Evolutionary conservation across 1,140 invertebrate species (phyloP).

Genomic region (Sitobion miscanthi): DNA sequence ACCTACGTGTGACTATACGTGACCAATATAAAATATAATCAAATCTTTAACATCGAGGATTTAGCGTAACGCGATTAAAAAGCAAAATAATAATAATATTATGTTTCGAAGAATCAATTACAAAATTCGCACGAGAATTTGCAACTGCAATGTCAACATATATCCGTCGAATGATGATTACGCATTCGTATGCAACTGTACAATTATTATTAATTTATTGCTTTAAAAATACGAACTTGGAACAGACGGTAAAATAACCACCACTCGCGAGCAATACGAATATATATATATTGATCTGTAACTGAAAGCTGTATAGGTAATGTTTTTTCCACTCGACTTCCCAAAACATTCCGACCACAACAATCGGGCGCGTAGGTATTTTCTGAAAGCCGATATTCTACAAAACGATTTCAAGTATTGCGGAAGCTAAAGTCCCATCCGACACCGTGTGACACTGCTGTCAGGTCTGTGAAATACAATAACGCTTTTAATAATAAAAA

Average conservation of each 20-base stretch:
- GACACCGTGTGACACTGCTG: neutral
- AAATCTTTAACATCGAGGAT: too few relatives aligned
- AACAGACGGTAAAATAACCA: neutral
- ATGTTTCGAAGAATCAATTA: neutral
- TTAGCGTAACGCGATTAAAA: neutral
- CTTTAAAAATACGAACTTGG: too few relatives aligned
- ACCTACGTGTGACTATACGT: neutral
- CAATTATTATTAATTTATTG: neutral
- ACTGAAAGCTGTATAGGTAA: neutral
- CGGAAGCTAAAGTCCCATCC: neutral
- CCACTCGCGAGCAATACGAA: neutral
- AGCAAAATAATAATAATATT: neutral
- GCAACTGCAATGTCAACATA: too few relatives aligned
- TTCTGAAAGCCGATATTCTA: neutral
- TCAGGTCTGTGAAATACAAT: neutral
- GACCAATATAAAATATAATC: too few relatives aligned
- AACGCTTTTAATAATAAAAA: neutral
- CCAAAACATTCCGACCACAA: neutral
- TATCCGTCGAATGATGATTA: neutral
- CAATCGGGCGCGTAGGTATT: neutral
- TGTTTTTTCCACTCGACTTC: neutral
- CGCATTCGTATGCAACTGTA: neutral
- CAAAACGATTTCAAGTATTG: neutral
- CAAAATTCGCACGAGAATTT: neutral
- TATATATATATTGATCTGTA: neutral